A percentile compares a stretch with the other conserved stretches of the same genome.
Evolutionary conservation across 2,888 invertebrate species (phyloP).

Genomic region (Strigamia maritima): DNA sequence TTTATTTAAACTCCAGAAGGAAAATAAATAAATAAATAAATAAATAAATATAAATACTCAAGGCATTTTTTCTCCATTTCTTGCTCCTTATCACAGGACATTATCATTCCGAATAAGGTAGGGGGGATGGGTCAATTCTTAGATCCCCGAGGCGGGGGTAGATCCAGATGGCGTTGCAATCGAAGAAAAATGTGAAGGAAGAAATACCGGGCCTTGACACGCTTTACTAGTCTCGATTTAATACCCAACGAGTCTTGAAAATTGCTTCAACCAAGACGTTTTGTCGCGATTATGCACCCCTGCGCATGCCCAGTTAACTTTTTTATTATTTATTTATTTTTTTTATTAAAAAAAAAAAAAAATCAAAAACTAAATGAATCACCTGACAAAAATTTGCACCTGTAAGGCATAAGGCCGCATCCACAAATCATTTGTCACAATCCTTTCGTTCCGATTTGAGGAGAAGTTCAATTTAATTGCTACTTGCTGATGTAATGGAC

Average conservation of each 20-base stretch:
- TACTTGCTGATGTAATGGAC: conserved; percentile 17
- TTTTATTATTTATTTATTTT: no score
- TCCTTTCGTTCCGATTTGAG: conserved; percentile 25
- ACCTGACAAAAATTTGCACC: conserved; percentile 3
- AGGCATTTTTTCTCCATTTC: not conserved
- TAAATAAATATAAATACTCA: not conserved
- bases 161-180: conserved; percentile 25
- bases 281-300: not conserved
- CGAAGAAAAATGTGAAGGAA: conserved; percentile 9
- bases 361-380: not conserved
- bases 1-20: not conserved
- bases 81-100: not conserved
- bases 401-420: not conserved
- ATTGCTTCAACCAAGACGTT: conserved; percentile 20
- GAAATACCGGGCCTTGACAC: conserved; percentile 18
- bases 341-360: not conserved
- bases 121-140: conserved; percentile 17
- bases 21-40: not conserved
- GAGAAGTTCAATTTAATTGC: conserved; percentile 28
- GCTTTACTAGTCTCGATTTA: conserved; percentile 25
- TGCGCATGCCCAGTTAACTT: not conserved
- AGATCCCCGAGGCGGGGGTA: conserved; percentile 32
- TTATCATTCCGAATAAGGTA: conserved; percentile 28
- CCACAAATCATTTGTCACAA: conserved; percentile 32
- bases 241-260: conserved; percentile 9